Base-by-base conservation (phyloP, 2,797 vertebrate genomes). In the Emydoidea blandingii region DNA sequence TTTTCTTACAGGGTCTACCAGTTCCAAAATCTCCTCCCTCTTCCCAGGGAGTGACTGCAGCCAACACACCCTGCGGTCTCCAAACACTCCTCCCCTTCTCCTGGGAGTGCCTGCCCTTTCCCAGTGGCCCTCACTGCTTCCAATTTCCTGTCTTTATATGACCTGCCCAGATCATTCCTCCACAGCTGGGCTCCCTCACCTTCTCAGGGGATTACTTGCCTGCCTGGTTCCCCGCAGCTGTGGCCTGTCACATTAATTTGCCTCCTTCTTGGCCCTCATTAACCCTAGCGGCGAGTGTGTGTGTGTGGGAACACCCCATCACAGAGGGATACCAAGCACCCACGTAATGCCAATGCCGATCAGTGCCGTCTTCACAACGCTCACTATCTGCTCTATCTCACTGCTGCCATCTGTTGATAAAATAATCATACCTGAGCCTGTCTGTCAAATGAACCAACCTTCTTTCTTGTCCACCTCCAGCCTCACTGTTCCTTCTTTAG, bases 391-490 rank as follows among this genome's bases (percentile, higher is more conserved):
- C 86, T 44, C 8, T 50, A n/a, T 34, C 4, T 27, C 44, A 10
- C 53, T 49, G 65, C 62, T 88, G 47, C 86, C 0, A 5, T 88
- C 80, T 87, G 81, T 79, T 83, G 49, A 93, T 86, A 83, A 91
- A 10, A 41, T 25, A 50, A 34, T 54, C 18, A 0, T 23, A 54
- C 44, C 65, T 82, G 23, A 89, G 14, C 31, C 53, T 56, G 5
- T 47, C 89, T 59, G 34, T 93, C 84, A 91, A 81, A 91, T 86
- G 15, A 53, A 59, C 54, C 56, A 81, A 83, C 34, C 6, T 5
- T 53, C 90, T 37, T 87, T 93, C 76, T 89, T 57, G 21, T 37
- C 81, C 80, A n/a, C 87, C 89, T 89, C 84, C 92, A 96, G 93
- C 50, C 88, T 93, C 57, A 0, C 4, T 56, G 88, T 72, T 91